Base-by-base conservation (phyloP, 2,113 vertebrate species). In the Chionomys nivalis region DNA sequence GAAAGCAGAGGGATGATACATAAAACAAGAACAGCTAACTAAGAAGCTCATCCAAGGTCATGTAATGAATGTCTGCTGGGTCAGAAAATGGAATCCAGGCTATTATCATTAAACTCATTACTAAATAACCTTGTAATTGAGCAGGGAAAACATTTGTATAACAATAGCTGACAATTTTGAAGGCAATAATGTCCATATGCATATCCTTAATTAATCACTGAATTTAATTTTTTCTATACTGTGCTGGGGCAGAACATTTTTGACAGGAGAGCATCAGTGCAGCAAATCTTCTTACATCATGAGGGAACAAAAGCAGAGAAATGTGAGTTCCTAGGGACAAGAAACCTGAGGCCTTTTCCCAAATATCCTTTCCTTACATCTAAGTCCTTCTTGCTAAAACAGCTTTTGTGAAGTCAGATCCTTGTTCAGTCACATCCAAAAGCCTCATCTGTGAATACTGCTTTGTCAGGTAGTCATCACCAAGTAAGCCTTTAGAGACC, bases 1-100 rank as follows among this genome's bases (percentile, higher is more conserved):
- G 28, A 89, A 95, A 78, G 52, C 36, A 89, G 73, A 89, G 28
- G 36, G 24, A 4, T 72, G 16, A 28, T 63, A 19, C 26, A 87
- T 93, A 68, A 94, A 95, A 75, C 11, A 70, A 95, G 11, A 92
- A 24, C 7, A 85, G 65, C 70, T 79, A 87, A 86, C 70, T 79
- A 87, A 86, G 23, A 28, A 65, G 88, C 10, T 89, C 77, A 86
- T 44, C 24, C 82, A 95, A 91, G 72, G 76, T 97, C 55, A 95
- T 44, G 36, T 11, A 87, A 72, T 10, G 72, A 88, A 63, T 28
- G 24, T 72, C 52, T 47, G 14, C 42, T 75, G 33, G 28, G 47
- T 52, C 3, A 89, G n/a, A 90, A 81, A 88, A 82, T 73, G 75
- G 36, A 82, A 28, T 81, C 8, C n/a, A 92, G 66, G 16, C 70